Evolutionary conservation across 2,888 invertebrate genomes (phyloP), one percentile per base, ranked within the genome.

Genomic region (Drosophila mercatorum): DNA sequence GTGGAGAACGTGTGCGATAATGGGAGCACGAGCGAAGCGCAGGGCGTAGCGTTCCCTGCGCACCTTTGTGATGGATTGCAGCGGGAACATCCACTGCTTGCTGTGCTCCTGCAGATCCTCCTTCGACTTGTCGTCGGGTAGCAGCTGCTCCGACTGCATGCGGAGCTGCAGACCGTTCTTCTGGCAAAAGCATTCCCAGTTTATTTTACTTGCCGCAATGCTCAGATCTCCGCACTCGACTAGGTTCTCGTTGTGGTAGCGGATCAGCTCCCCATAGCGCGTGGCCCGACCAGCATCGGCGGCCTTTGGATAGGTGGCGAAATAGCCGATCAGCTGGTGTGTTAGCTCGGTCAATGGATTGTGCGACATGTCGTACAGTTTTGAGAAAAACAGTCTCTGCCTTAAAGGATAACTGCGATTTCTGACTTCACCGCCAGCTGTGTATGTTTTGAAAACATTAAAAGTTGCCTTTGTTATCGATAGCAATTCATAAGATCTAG

Each of bases 221-320:
- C 95, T 95, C 5, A 95, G 92, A 74, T 96, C 96, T 10, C 96
- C 96, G 49, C 2, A 2, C 0, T 60, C 41, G 8, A 6, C 1
- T 7, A 95, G 91, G 77, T 95, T 94, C 75, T 94, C 94, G 1
- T 92, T 93, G 83, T 96, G 95, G 83, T 94, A 72, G 34, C 80
- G 89, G 0, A 84, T 31, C 0, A 83, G 63, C 11, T 89, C 79
- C 2, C 81, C 88, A 26, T 55, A 78, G 11, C 69, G 72, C 12
- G 46, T 51, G 11, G 40, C 28, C 0, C 55, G 46, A 7, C 34
- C 36, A n/a, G 7, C 31, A 2, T 17, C 11, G 0, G 5, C 14
- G 0, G 40, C 26, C 11, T 12, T 28, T 2, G 62, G 34, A 3
- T 28, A 11, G 26, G 38, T 26, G 17, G 56, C 56, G 38, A 88